A percentile compares a stretch with the other conserved stretches of the same genome.
Conservation (phyloP, 2,888 invertebrate species). For the Carterocephalus palaemon region DNA sequence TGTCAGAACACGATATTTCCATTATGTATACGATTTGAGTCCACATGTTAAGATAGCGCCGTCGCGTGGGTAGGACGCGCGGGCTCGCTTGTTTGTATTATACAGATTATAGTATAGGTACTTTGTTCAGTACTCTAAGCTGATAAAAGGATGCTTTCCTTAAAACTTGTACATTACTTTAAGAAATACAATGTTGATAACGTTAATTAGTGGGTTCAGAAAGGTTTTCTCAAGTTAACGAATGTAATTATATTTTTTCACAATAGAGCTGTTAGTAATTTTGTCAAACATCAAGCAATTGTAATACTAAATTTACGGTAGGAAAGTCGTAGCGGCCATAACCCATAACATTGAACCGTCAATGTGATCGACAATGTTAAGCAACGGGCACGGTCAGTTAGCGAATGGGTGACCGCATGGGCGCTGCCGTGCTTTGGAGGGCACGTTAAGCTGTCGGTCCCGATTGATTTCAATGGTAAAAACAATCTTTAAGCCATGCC, state of each 20-base stretch:
- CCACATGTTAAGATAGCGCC: conserved; percentile 74
- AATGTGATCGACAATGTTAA: too few relatives aligned
- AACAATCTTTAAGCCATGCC: too few relatives aligned
- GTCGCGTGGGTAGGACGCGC: conserved; percentile 57
- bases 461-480: too few relatives aligned
- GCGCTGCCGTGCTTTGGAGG: too few relatives aligned
- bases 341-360: too few relatives aligned
- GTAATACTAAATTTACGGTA: conserved; percentile 7
- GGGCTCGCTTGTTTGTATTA: conserved; percentile 43
- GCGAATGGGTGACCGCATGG: too few relatives aligned
- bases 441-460: too few relatives aligned
- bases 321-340: too few relatives aligned
- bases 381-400: too few relatives aligned
- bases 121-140: conserved; percentile 19
- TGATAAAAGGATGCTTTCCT: conserved; percentile 17
- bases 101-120: conserved; percentile 35
- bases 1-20: conserved; percentile 79
- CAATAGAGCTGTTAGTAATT: neutral
- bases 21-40: conserved; percentile 79
- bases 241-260: conserved; percentile 11
- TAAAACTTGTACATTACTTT: conserved; percentile 19
- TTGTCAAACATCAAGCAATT: too few relatives aligned
- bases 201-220: conserved; percentile 8
- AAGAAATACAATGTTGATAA: conserved; percentile 17
- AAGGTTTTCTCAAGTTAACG: conserved; percentile 4